phyloP scores from a whole-genome alignment of 2,888 invertebrate species.

The Drosophila maculinotata region DNA sequence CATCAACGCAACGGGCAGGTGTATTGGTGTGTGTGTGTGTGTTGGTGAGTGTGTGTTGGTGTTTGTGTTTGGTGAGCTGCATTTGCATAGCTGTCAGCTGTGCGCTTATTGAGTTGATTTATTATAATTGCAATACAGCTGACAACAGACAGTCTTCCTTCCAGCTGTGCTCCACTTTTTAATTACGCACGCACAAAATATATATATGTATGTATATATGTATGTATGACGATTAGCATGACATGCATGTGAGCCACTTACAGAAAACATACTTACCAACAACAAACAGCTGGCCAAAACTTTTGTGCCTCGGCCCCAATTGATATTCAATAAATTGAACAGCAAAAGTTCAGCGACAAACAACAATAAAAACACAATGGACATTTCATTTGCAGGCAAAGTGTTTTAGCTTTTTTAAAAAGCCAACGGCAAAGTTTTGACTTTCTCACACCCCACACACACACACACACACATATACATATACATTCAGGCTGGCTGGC shows the following conservation, averaged over 20 bases:
- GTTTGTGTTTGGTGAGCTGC: slow-evolving; percentile 19
- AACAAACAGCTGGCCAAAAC: slow-evolving; percentile 10
- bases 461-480: slow-evolving; percentile 22
- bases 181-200: slow-evolving; percentile 32
- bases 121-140: slow-evolving; percentile 73
- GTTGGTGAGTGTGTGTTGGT: slow-evolving; percentile 6
- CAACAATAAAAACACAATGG: slow-evolving; percentile 28
- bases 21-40: slow-evolving; percentile 17
- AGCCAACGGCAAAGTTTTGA: slow-evolving; percentile 49
- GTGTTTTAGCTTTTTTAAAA: slow-evolving; percentile 43
- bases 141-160: slow-evolving; percentile 36
- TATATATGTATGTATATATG: background rate
- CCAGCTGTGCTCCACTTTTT: slow-evolving; percentile 27
- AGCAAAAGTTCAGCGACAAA: slow-evolving; percentile 32
- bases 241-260: slow-evolving; percentile 48
- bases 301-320: slow-evolving; percentile 24
- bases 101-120: slow-evolving; percentile 70
- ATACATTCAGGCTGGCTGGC: slow-evolving; percentile 19
- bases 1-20: slow-evolving; percentile 42
- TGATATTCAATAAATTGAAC: slow-evolving; percentile 42
- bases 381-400: slow-evolving; percentile 54
- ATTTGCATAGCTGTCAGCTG: slow-evolving; percentile 60
- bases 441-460: slow-evolving; percentile 13
- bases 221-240: slow-evolving; percentile 29
- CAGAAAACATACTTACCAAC: slow-evolving; percentile 40